Evolutionary conservation across 2,888 invertebrate genomes (phyloP), one percentile per base, ranked within the genome.

Genomic region (Auanema sp.): DNA sequence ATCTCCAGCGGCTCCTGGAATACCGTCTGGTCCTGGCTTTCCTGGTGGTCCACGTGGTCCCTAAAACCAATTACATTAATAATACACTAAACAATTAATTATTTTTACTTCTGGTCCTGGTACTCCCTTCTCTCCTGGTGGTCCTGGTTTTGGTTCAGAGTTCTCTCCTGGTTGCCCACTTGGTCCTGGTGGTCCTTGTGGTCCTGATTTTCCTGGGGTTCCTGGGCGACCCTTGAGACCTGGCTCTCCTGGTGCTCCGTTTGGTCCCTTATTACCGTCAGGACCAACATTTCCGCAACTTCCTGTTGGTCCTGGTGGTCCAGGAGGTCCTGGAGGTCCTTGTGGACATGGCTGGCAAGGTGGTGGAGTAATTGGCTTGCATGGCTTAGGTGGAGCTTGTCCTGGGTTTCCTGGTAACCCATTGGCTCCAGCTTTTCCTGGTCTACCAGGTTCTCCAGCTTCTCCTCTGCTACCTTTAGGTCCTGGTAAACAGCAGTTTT

Each of bases 331-430:
- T 47, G 64, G 62, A 55, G 65, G 66, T 55, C 72, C 72, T 10
- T 60, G 44, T 61, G 71, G 71, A 42, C 74, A 74, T 40, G 69
- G 68, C 49, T 51, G 47, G 61, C 74, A 74, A 40, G 74, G 74
- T 57, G 76, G 76, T 57, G 76, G 72, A 43, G 72, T 72, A 12
- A 66, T 55, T 12, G 76, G 76, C 59, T 76, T 72, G 58, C 76
- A 76, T 40, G 76, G 74, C 23, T 64, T 57, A 54, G 64, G 59
- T 60, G 68, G 68, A 16, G 74, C 69, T 21, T 61, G 56, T 33
- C 74, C 71, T 21, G 71, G 71, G 25, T 67, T 71, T 44, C 73
- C 73, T 53, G 69, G 69, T 53, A 69, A 60, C 49, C 75, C 75
- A 65, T 72, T 72, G 33, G 72, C 69, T 23, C 72, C 72, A 21